Evolutionary conservation across 2,888 invertebrate genomes (phyloP).

Genomic region (Junonia oenone): DNA sequence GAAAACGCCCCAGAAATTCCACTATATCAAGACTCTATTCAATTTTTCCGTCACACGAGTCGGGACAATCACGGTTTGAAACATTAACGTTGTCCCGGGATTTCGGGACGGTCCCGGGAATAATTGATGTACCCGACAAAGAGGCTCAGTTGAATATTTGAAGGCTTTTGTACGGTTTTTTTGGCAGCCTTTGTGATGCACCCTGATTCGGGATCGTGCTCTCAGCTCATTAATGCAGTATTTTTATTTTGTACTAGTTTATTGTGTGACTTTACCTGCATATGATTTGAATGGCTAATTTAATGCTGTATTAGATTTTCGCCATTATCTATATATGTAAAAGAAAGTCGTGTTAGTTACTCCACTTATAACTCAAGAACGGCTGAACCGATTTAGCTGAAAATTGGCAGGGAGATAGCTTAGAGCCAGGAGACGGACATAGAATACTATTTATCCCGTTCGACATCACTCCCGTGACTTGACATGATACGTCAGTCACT

Average conservation of each 20-base stretch:
- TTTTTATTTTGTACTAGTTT: neutral
- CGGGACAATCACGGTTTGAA: conserved; percentile 14
- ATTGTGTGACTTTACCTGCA: neutral
- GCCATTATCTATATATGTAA: no score
- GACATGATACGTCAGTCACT: no score
- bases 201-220: conserved; percentile 4
- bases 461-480: no score
- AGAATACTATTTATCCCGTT: no score
- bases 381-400: no score
- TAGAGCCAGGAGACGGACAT: no score
- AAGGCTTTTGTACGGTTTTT: conserved; percentile 21
- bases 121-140: conserved; percentile 31
- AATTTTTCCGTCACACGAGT: conserved; percentile 6
- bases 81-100: conserved; percentile 32
- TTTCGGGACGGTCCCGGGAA: conserved; percentile 21
- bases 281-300: no score
- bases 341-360: no score
- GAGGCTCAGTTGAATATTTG: conserved; percentile 27
- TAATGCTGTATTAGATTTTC: no score
- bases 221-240: conserved; percentile 13
- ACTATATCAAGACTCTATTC: conserved; percentile 9
- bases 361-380: no score
- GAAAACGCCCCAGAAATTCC: neutral
- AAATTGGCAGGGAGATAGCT: no score
- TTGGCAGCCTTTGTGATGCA: conserved; percentile 14